Conservation (phyloP, 2,113 vertebrate genomes). For the Zapornia atra region DNA sequence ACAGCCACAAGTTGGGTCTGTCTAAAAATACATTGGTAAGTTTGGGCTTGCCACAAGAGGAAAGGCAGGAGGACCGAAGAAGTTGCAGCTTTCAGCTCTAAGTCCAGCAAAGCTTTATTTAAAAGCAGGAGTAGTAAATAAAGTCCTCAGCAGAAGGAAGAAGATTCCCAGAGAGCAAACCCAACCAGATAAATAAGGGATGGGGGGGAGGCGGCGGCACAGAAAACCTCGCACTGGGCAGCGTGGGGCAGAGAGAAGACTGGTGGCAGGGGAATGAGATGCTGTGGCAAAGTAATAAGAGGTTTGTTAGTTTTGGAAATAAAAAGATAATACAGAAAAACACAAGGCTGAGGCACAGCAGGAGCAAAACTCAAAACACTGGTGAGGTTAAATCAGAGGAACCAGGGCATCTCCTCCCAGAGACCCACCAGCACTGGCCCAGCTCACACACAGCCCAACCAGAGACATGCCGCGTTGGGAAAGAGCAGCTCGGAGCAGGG, state of each 20-base stretch:
- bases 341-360: background rate
- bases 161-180: background rate
- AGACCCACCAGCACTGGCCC: background rate
- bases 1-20: background rate
- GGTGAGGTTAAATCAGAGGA: background rate
- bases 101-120: background rate
- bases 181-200: background rate
- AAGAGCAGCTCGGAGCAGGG: background rate
- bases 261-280: background rate
- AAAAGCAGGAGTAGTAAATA: background rate
- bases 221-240: background rate
- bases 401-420: background rate
- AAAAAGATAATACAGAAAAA: background rate
- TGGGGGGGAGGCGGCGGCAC: background rate
- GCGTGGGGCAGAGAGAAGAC: background rate
- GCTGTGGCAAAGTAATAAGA: background rate
- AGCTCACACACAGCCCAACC: background rate
- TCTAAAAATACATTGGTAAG: background rate
- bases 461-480: fast-evolving
- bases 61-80: background rate
- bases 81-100: background rate
- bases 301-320: background rate
- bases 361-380: background rate
- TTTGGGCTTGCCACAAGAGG: background rate
- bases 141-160: background rate